Evolutionary conservation across 1,140 invertebrate species (phyloP), one percentile per base, ranked within the genome.

Genomic region (Drosophila navojoa): DNA sequence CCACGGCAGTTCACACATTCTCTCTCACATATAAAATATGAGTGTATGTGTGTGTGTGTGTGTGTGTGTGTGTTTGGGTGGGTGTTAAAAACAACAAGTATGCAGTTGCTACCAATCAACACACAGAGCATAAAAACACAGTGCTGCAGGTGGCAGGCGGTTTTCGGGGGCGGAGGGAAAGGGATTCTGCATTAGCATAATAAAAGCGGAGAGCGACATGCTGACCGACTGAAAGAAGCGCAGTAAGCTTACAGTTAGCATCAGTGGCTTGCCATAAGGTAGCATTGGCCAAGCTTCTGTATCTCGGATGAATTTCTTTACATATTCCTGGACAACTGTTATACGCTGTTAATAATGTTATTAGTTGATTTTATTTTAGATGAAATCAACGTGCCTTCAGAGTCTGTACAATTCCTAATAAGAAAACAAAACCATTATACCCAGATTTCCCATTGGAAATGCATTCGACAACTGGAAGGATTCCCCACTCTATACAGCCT

Each of bases 131-230:
- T 45, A 76, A 60, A 32, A 70, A 71, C 44, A 42, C 32, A 61
- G 35, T 38, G 42, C 40, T 66, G 70, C 70, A 71, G 77, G 61
- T 76, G 71, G 10, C 11, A 1, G 45, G 5, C 3, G 49, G 25
- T 2, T 32, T 5, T 29, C 0, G 6, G 13, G 16, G 35, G 6
- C 35, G 22, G 35, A 16, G 53, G 45, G 73, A 44, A 69, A 44
- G 16, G 66, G 5, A 45, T 42, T 35, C 59, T 82, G 62, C 82
- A 87, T 87, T 87, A 87, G 84, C 82, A 76, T 79, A 87, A 79
- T 76, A 85, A 76, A 73, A 58, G 68, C 59, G 54, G 29, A 45
- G 35, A 29, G 5, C 25, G 9, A 49, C 47, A 55, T 7, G 61
- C 25, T 80, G 67, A 10, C 7, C 16, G 57, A 69, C 50, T 64